These are phyloP conservation scores for Alloplasta piceator DNA, from an alignment of 2,888 invertebrate species.

Conservation along the genomic window DNA sequence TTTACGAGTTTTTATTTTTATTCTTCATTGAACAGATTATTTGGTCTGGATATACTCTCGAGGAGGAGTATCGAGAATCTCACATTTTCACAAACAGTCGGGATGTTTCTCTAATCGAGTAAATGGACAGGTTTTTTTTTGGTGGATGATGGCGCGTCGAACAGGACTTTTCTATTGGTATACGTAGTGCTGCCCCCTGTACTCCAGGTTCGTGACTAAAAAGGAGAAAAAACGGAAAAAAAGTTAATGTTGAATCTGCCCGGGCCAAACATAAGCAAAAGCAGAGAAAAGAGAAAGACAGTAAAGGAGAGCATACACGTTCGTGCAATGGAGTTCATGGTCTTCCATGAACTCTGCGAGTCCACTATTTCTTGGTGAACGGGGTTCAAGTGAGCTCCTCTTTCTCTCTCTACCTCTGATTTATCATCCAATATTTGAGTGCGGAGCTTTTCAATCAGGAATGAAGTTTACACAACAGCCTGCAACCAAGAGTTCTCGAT, in stretches of 20 bases:
- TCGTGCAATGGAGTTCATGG: slow-evolving; percentile 44
- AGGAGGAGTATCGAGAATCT: background rate
- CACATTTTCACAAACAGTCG: slow-evolving; percentile 4
- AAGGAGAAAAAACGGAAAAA: slow-evolving; percentile 19
- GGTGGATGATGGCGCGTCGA: background rate
- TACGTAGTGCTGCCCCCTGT: background rate
- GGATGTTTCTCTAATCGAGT: slow-evolving; percentile 44
- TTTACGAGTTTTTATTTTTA: background rate
- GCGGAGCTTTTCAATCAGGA: slow-evolving; percentile 82
- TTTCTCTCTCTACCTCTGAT: slow-evolving; percentile 74
- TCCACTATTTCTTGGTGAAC: background rate
- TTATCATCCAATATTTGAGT: slow-evolving; percentile 82
- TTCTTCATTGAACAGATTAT: background rate
- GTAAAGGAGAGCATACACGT: slow-evolving; percentile 24
- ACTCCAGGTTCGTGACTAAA: background rate
- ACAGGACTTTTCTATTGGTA: background rate
- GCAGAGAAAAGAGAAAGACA: slow-evolving; percentile 46
- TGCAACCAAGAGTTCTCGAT: slow-evolving; percentile 71
- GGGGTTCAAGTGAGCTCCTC: slow-evolving; percentile 57
- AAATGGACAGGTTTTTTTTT: slow-evolving; percentile 36
- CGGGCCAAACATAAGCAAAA: slow-evolving; percentile 22
- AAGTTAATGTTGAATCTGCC: slow-evolving; percentile 60
- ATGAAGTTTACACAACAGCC: slow-evolving; percentile 81
- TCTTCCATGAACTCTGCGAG: slow-evolving; percentile 9
- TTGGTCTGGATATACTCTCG: background rate